Evolutionary conservation across 2,113 vertebrate species (phyloP), one percentile per base, ranked within the genome.

Genomic region (Ariopsis seemanni): DNA sequence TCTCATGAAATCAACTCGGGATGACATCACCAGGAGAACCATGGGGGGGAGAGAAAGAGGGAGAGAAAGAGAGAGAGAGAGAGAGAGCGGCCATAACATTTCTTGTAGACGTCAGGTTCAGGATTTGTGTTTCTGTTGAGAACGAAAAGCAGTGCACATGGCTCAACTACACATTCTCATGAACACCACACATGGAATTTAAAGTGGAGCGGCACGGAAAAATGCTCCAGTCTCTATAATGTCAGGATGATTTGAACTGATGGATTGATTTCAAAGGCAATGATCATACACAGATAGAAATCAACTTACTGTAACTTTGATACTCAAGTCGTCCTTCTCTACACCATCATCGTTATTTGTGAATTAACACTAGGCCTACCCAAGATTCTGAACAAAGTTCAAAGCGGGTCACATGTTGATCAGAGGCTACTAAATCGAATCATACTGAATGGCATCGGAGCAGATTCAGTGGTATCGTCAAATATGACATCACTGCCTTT

Each of bases 141-240:
- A 79, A 86, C 34, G 85, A 22, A 94, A 91, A 94, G 93, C 93
- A 92, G 90, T 27, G 7, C 90, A 74, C 53, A 86, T 57, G 78
- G 82, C 80, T 75, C 30, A 82, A 67, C 53, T 52, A 79, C 82
- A 85, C 65, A 81, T 78, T 55, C 53, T 50, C 74, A 78, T 53
- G 86, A 82, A 89, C 63, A 87, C 69, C 57, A 57, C 69, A 77
- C 71, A n/a, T 55, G 53, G 17, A 82, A 65, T 60, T 60, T 34
- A 20, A 86, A 52, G 18, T 12, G 6, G 67, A 63, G 22, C 15
- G 1, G 60, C 34, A 83, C 48, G 30, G 57, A n/a, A 5, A 83
- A 50, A 50, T n/a, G 67, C 50, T 42, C 57, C 22, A 34, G 27
- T 11, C 22, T 82, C 27, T 62, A 1, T 11, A 58, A 10, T 15